phyloP scores from a whole-genome alignment of 2,888 invertebrate genomes.

The Drosophila rubida region DNA sequence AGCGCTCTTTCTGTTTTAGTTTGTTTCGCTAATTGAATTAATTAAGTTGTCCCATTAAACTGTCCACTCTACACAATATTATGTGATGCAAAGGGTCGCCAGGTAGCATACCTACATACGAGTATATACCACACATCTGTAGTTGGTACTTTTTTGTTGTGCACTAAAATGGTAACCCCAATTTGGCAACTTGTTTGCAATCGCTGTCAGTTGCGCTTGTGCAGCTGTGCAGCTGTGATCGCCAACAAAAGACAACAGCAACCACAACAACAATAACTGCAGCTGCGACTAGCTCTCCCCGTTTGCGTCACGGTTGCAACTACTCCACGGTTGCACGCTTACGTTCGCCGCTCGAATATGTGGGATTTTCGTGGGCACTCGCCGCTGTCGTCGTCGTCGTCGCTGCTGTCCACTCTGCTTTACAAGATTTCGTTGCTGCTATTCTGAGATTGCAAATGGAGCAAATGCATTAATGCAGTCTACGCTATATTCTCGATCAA shows the following conservation, averaged over 20 bases:
- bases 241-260: neutral
- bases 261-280: neutral
- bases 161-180: neutral
- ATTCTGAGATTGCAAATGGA: neutral
- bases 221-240: slow-evolving; percentile 1
- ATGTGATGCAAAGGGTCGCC: no score
- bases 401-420: neutral
- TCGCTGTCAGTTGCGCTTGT: neutral
- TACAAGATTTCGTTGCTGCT: neutral
- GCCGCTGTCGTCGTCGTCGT: no score
- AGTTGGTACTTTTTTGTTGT: neutral
- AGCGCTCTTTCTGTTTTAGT: neutral
- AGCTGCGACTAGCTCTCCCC: neutral
- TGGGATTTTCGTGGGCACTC: neutral
- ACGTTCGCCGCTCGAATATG: no score
- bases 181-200: slow-evolving; percentile 8
- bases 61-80: no score
- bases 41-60: no score
- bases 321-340: neutral
- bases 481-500: neutral
- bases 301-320: slow-evolving; percentile 1
- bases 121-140: no score
- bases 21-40: no score
- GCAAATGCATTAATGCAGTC: neutral
- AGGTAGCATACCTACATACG: no score